Base-by-base conservation (phyloP, 2,113 vertebrate genomes). In the Pangasianodon hypophthalmus region DNA sequence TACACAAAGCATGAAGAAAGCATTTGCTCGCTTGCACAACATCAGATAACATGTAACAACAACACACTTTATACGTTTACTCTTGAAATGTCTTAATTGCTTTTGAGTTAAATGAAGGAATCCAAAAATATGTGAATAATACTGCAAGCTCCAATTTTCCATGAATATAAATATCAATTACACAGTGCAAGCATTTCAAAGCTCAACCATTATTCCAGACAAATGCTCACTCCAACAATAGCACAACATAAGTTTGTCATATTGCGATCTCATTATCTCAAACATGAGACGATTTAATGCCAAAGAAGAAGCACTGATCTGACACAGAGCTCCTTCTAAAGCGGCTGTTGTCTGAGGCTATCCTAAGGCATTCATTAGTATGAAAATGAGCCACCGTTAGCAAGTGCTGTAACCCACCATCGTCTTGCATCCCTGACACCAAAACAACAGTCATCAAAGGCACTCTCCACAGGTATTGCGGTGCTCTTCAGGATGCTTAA, bases 381-480 rank as follows among this genome's bases (percentile, higher is more conserved):
- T 91, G 90, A 92, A 91, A 92, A 91, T 90, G 73, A 91, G 85
- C 48, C 81, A 56, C 90, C 85, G 67, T 87, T 79, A 90, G 90
- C 80, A 44, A 84, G 84, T 16, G 32, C n/a, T 54, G 67, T 86
- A 88, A 88, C 90, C 90, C 80, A 85, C 29, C 67, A 16, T 13
- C 64, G 64, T 75, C 58, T 73, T 60, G 81, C 85, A 85, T 88
- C 50, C 86, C 88, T 71, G 86, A 89, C 80, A 73, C 89, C 54
- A 88, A 87, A 83, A 90, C 89, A 87, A 86, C 86, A 91, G 77
- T 93, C 92, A 91, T 92, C 87, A 81, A 88, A 93, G 80, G 91
- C 84, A 46, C 90, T 44, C 91, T 89, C 62, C 79, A 56, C 71
- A 84, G 80, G 87, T 81, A 90, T 86, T 52, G 86, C 88, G 54